Conservation (phyloP, 2,888 invertebrate genomes). For the Amiota mariae region DNA sequence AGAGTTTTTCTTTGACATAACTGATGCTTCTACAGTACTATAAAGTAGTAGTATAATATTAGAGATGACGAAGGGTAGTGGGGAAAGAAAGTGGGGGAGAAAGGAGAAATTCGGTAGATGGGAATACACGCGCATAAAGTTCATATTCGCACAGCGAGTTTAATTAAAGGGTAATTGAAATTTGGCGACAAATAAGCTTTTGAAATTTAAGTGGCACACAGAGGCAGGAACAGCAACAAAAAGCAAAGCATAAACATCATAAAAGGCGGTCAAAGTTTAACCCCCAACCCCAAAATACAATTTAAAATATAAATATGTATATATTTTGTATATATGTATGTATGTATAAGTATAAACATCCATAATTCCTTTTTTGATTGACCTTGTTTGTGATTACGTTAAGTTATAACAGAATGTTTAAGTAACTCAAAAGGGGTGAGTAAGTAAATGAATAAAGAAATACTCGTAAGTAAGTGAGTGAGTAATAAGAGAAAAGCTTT, state of each 20-base stretch:
- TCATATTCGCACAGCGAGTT: slow-evolving; percentile 23
- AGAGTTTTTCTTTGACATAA: not conserved
- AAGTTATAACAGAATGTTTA: too few relatives aligned
- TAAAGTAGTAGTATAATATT: too few relatives aligned
- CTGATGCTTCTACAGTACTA: not conserved
- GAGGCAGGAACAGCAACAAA: not conserved
- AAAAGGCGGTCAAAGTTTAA: slow-evolving; percentile 6
- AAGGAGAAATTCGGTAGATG: too few relatives aligned
- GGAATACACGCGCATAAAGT: slow-evolving; percentile 3
- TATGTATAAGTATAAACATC: not conserved
- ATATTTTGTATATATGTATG: not conserved
- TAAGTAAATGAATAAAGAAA: too few relatives aligned
- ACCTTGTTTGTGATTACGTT: slow-evolving; percentile 2
- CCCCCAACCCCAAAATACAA: not conserved
- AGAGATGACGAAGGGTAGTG: too few relatives aligned
- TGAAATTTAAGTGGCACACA: slow-evolving; percentile 27
- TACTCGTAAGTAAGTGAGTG: too few relatives aligned
- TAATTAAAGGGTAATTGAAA: slow-evolving; percentile 31
- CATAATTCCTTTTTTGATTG: slow-evolving; percentile 12
- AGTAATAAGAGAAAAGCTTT: too few relatives aligned
- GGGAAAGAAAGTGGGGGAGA: too few relatives aligned
- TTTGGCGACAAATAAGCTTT: slow-evolving; percentile 30
- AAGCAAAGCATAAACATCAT: not conserved
- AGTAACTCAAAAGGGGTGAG: too few relatives aligned
- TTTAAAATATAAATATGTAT: not conserved